Conservation (phyloP, 2,888 invertebrate species). For the Willowsia nigromaculata region DNA sequence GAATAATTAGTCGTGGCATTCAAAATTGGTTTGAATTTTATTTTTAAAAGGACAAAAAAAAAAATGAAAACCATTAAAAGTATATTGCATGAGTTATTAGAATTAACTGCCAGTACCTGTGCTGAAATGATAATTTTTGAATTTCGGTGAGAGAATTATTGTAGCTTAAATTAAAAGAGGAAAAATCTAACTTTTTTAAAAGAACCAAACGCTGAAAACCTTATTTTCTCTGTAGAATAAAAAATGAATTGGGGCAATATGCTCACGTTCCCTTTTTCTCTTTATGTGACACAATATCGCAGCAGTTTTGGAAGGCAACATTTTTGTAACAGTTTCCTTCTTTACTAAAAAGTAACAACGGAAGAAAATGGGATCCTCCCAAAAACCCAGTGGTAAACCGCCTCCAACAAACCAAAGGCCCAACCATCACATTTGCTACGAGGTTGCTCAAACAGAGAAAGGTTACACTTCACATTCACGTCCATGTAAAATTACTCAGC, state of each 20-base stretch:
- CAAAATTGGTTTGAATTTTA: too few relatives aligned
- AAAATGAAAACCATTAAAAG: too few relatives aligned
- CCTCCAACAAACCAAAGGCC: constrained; percentile 54
- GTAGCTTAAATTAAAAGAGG: too few relatives aligned
- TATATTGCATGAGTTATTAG: too few relatives aligned
- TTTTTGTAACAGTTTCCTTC: constrained; percentile 45
- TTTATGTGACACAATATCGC: neutral
- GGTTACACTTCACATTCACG: constrained; percentile 53
- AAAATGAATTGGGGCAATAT: neutral
- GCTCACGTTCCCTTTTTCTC: neutral
- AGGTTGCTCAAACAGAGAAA: constrained; percentile 59
- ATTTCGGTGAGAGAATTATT: too few relatives aligned
- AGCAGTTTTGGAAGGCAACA: neutral
- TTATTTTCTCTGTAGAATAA: neutral
- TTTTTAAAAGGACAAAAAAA: too few relatives aligned
- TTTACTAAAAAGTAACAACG: constrained; percentile 37
- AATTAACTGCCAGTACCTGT: too few relatives aligned
- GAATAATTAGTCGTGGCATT: too few relatives aligned
- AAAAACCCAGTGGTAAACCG: constrained; percentile 57
- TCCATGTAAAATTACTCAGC: constrained; percentile 25
- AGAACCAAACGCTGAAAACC: too few relatives aligned
- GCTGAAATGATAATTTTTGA: too few relatives aligned
- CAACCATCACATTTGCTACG: constrained; percentile 64
- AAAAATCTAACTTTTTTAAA: too few relatives aligned
- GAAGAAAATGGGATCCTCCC: constrained; percentile 59